Evolutionary conservation across 2,888 invertebrate species (phyloP).

Genomic region (Nemurella pictetii): DNA sequence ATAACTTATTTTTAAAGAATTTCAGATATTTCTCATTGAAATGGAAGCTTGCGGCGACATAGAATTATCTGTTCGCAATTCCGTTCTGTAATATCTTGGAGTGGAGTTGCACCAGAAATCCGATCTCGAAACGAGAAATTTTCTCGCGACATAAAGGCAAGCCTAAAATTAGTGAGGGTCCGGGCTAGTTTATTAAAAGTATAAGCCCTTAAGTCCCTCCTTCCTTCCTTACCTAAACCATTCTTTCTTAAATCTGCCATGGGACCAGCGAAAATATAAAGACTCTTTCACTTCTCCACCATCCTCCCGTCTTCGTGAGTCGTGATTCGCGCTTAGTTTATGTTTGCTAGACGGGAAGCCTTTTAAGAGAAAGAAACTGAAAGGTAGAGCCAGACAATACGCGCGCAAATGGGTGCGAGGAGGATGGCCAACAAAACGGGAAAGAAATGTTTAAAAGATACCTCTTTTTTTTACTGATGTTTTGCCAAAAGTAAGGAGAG

Average conservation of each 20-base stretch:
- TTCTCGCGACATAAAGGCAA: background rate
- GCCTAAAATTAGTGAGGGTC: background rate
- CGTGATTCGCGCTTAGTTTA: conserved; percentile 8
- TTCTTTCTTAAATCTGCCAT: background rate
- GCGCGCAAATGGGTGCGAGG: background rate
- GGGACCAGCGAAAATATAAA: background rate
- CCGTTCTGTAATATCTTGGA: background rate
- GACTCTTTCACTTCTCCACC: background rate
- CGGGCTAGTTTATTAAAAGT: background rate
- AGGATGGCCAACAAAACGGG: conserved; percentile 14
- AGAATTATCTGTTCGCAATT: background rate
- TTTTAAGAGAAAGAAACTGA: conserved; percentile 18
- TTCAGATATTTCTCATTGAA: background rate
- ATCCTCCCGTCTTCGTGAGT: background rate
- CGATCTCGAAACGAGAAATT: background rate
- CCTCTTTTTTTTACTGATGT: background rate
- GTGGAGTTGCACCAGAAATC: background rate
- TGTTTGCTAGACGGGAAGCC: background rate
- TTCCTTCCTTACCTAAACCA: background rate
- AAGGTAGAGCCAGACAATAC: background rate
- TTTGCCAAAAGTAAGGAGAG: background rate
- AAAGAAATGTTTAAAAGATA: conserved; percentile 12
- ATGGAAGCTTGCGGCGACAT: background rate
- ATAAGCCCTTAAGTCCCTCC: background rate
- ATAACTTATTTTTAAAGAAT: background rate